Evolutionary conservation across 1,140 invertebrate species (phyloP), one percentile per base, ranked within the genome.

Genomic region (Nasonia vitripennis): DNA sequence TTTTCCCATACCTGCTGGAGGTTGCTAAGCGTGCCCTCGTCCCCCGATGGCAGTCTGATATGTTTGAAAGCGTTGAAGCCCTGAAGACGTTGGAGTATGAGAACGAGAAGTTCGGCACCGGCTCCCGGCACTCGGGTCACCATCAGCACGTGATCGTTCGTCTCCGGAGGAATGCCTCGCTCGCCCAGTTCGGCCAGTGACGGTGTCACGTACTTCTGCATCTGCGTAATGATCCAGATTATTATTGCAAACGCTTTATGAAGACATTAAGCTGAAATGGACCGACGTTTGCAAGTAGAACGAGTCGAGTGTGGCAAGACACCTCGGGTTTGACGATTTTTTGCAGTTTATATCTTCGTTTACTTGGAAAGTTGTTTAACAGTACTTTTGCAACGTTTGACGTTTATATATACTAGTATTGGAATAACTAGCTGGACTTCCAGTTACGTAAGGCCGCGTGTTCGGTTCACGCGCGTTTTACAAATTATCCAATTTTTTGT

Each of bases 51-150:
- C 68, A 95, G 89, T 81, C 95, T 89, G 75, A 95, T 92, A 88
- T 96, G 95, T 80, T 94, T 94, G 88, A 96, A 96, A 82, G 93
- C 94, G 88, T 96, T 96, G 81, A 88, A 90, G 20, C 94, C 94
- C 86, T 95, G 94, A 34, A 96, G 91, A 89, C 94, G 94, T 86
- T 95, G 94, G 10, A 96, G 88, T 7, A 96, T 91, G n/a, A 95
- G 89, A 4, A 95, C 94, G n/a, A 96, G 89, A 85, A 95, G 92
- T 87, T 96, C 95, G n/a, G 94, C 94, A 7, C 95, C 96, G 41
- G 95, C 94, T 81, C 95, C 95, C 2, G 96, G 95, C 73, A 96
- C 93, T 62, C 95, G 92, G 85, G 96, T 96, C 86, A 96, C 94
- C 92, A 96, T 95, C 9, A 96, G 86, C 11, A 95, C 92, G 87